Conservation (phyloP, 2,888 invertebrate genomes). For the Spodoptera exigua region DNA sequence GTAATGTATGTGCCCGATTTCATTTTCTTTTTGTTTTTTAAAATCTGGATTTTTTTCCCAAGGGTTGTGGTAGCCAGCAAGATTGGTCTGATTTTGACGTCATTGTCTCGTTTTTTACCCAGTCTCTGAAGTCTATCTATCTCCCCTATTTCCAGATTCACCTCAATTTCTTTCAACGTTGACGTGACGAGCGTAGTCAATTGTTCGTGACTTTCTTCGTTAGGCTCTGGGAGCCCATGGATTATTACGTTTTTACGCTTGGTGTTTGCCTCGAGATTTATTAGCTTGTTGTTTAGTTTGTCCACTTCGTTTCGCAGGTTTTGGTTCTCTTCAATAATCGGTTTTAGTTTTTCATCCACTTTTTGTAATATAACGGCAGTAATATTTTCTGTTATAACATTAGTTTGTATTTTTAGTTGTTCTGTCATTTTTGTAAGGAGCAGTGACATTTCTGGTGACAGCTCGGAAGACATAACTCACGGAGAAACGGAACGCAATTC, state of each 20-base stretch:
- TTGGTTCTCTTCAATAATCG: constrained; percentile 6
- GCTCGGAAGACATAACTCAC: constrained; percentile 3
- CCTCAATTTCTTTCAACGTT: constrained; percentile 1
- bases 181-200: constrained; percentile 2
- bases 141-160: neutral
- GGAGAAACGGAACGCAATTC: constrained; percentile 1
- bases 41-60: too few species aligned
- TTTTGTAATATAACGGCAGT: constrained; percentile 27
- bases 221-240: constrained; percentile 5
- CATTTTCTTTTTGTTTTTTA: constrained; percentile 15
- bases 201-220: neutral
- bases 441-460: constrained; percentile 23
- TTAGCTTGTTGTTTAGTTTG: constrained; percentile 1
- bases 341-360: constrained; percentile 35
- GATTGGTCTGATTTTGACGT: constrained; percentile 5
- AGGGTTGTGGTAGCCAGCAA: constrained; percentile 4
- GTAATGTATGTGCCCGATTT: constrained; percentile 8
- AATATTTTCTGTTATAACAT: constrained; percentile 34
- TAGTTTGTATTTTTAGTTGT: constrained; percentile 39
- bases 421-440: constrained; percentile 37
- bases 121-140: constrained; percentile 5
- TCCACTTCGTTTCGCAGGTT: constrained; percentile 3
- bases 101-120: constrained; percentile 1
- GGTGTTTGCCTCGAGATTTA: constrained; percentile 5
- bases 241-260: constrained; percentile 8